A percentile compares a stretch with the other conserved stretches of the same genome.
phyloP scores from a whole-genome alignment of 1,140 invertebrate species.

The Andrena cerasifolii region DNA sequence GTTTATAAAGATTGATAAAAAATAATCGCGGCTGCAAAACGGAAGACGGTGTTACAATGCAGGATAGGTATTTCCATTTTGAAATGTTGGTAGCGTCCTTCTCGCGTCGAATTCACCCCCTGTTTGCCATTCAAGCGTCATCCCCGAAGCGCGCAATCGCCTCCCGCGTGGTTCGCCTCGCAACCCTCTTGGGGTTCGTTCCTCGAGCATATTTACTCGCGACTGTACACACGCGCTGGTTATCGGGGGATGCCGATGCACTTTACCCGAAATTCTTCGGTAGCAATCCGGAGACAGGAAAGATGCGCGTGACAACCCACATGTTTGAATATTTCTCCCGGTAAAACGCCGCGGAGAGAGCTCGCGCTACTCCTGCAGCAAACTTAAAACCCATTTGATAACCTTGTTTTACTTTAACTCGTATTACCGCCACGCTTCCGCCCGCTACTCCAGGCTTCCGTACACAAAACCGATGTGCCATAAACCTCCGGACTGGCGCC shows the following conservation, averaged over 20 bases:
- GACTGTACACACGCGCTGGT: conserved; percentile 30
- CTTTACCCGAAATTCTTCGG: conserved; percentile 41
- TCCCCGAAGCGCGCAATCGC: conserved; percentile 50
- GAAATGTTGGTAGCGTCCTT: conserved; percentile 10
- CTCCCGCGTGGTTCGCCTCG: conserved; percentile 40
- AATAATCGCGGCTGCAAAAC: neutral
- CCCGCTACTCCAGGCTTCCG: too few relatives aligned
- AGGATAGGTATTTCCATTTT: neutral
- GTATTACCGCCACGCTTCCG: neutral
- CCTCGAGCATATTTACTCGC: conserved; percentile 53
- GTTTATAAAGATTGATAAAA: too few relatives aligned
- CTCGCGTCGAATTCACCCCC: conserved; percentile 26
- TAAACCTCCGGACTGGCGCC: too few relatives aligned
- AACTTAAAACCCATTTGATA: neutral
- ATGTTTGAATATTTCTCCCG: neutral
- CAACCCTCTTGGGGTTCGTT: conserved; percentile 40
- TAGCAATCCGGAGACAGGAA: conserved; percentile 1
- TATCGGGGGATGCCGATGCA: conserved; percentile 44
- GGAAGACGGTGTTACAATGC: neutral
- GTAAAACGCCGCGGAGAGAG: neutral
- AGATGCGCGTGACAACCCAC: neutral
- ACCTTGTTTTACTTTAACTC: neutral
- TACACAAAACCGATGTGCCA: too few relatives aligned
- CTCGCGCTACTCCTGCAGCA: too few relatives aligned
- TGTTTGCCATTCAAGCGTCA: conserved; percentile 47